Base-by-base conservation (phyloP, 2,113 vertebrate species). In the Psilopogon haemacephalus region DNA sequence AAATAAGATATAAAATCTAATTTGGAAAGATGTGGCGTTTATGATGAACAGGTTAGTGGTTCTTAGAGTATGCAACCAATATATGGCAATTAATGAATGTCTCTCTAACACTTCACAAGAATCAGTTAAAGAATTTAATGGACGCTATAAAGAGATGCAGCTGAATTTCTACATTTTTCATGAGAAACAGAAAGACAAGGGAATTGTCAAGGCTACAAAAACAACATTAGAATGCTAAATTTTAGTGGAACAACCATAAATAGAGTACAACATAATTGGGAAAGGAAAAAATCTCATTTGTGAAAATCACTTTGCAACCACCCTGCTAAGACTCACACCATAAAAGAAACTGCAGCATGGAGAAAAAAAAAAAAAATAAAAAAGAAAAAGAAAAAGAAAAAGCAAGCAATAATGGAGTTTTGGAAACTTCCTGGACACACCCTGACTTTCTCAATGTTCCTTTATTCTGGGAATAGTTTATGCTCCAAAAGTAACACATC, bases 151-250 rank as follows among this genome's bases (percentile, higher is more conserved):
- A 95, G 95, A 95, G 89, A 72, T 82, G 40, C 44, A 95, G 87
- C 83, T 93, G 86, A 95, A 91, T 95, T 86, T 91, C 76, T 96
- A 77, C 74, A 95, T 95, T 92, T 97, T 95, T 95, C 93, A 96
- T 94, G 92, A 95, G 91, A 78, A 92, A 69, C 46, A 70, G 67
- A 65, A 96, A 93, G 56, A 88, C 68, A 35, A 73, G 79, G 89
- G 89, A 94, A 93, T 94, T 94, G 52, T 74, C 91, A 80, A 95
- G 67, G 48, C 73, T 90, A 72, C 88, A 80, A 86, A 97, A 89
- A 95, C 72, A 96, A 82, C 76, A 93, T 79, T 91, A 93, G 72
- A 94, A 83, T n/a, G 75, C 84, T 87, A 90, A 74, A 85, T 90
- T 96, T 95, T 87, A 89, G 92, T 92, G 71, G 28, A 93, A 87